phyloP scores from a whole-genome alignment of 2,888 invertebrate species.

The Troides helena region DNA sequence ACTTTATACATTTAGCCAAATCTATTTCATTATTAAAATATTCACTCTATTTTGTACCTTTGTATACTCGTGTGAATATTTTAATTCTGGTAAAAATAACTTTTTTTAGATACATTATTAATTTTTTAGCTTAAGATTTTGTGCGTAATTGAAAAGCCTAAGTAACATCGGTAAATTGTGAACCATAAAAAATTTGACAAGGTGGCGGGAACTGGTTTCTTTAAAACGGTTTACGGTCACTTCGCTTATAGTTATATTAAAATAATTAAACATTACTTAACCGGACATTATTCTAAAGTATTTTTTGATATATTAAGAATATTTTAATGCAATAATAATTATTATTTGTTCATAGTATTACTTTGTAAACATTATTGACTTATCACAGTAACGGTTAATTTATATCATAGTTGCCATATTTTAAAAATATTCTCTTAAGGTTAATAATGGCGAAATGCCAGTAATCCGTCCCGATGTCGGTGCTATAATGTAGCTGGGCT shows the following conservation, averaged over 20 bases:
- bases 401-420: constrained; percentile 68
- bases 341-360: background rate
- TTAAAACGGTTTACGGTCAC: constrained; percentile 28
- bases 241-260: constrained; percentile 14
- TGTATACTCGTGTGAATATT: background rate
- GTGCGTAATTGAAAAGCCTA: background rate
- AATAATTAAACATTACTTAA: constrained; percentile 4
- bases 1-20: constrained; percentile 15
- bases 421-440: constrained; percentile 47
- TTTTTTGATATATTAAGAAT: background rate
- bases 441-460: constrained; percentile 46
- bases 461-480: constrained; percentile 64
- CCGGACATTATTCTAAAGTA: background rate
- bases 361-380: constrained; percentile 11
- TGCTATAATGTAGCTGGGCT: constrained; percentile 53
- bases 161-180: background rate
- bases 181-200: constrained; percentile 15
- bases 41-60: background rate
- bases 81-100: background rate
- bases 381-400: constrained; percentile 30
- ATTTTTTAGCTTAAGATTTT: background rate
- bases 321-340: background rate
- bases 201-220: constrained; percentile 57
- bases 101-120: background rate
- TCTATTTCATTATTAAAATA: constrained; percentile 2